phyloP scores from a whole-genome alignment of 1,140 invertebrate genomes.

The Aleiodes sp. region DNA sequence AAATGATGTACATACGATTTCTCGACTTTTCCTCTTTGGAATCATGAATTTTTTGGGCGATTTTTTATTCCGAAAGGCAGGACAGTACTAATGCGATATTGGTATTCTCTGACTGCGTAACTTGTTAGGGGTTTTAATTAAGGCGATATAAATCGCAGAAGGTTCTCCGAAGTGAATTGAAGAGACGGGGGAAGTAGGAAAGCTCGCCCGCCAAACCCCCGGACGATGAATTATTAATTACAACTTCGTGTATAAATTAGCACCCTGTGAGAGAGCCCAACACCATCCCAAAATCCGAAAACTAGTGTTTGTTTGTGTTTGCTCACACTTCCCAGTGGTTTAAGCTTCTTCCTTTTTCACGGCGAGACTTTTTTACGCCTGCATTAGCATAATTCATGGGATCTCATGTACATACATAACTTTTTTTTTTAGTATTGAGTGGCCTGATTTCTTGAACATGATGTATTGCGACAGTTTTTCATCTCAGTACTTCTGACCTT shows the following conservation, averaged over 20 bases:
- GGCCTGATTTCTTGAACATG: too few species aligned
- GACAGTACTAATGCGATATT: slow-evolving; percentile 47
- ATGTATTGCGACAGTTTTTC: too few species aligned
- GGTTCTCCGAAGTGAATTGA: too few species aligned
- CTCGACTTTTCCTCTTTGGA: too few species aligned
- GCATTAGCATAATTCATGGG: slow-evolving; percentile 12
- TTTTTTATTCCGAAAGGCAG: slow-evolving; percentile 23
- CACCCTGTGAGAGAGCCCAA: slow-evolving; percentile 39
- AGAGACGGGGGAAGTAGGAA: slow-evolving; percentile 22
- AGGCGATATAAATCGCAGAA: slow-evolving; percentile 63
- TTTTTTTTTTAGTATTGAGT: too few species aligned
- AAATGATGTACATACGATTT: too few species aligned
- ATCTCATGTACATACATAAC: too few species aligned
- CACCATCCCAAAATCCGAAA: slow-evolving; percentile 51
- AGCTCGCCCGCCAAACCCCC: slow-evolving; percentile 6
- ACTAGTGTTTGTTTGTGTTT: slow-evolving; percentile 47
- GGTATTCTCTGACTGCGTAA: slow-evolving; percentile 62
- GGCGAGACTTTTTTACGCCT: not conserved
- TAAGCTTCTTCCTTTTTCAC: too few species aligned
- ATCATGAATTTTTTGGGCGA: slow-evolving; percentile 14
- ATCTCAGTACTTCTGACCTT: too few species aligned
- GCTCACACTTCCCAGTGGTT: not conserved
- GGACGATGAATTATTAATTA: slow-evolving; percentile 65
- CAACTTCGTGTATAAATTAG: slow-evolving; percentile 66
- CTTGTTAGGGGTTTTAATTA: slow-evolving; percentile 66